Evolutionary conservation across 2,113 vertebrate species (phyloP).

Genomic region (Eublepharis macularius): DNA sequence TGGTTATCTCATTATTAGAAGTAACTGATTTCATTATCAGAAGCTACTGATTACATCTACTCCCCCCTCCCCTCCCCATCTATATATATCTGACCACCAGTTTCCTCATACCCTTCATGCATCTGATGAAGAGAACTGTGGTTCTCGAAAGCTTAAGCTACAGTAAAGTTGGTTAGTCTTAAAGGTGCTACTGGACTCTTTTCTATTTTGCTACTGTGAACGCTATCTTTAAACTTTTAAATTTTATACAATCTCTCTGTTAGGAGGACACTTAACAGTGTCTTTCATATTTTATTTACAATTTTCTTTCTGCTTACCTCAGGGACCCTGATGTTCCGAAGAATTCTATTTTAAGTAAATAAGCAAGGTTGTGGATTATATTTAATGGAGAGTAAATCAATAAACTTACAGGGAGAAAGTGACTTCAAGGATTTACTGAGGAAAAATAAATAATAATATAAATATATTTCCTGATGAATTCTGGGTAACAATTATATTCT

Average conservation of each 20-base stretch:
- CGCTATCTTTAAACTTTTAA: constrained; percentile 34
- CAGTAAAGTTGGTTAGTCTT: too few relatives aligned
- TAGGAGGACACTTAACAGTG: constrained; percentile 43
- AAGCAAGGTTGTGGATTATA: constrained; percentile 27
- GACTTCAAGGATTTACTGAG: neutral
- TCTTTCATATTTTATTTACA: constrained; percentile 49
- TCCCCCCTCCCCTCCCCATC: too few relatives aligned
- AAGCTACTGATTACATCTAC: too few relatives aligned
- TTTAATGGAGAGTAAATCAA: constrained; percentile 33
- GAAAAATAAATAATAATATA: neutral
- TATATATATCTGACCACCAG: too few relatives aligned
- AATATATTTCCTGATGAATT: neutral
- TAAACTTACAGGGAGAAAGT: neutral
- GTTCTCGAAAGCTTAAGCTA: too few relatives aligned
- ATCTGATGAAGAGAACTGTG: too few relatives aligned
- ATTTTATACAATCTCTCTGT: constrained; percentile 37
- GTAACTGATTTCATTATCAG: too few relatives aligned
- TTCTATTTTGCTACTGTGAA: too few relatives aligned
- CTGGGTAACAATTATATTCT: neutral
- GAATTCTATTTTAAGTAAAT: constrained; percentile 44
- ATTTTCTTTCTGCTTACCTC: constrained; percentile 23
- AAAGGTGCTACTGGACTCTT: too few relatives aligned
- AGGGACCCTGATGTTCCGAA: constrained; percentile 16
- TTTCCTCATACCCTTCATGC: too few relatives aligned
- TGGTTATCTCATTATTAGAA: too few relatives aligned